These are phyloP conservation scores for Gnathonemus echidnorhynchus DNA, from an alignment of 2,113 vertebrate species.

Conservation along the genomic window DNA sequence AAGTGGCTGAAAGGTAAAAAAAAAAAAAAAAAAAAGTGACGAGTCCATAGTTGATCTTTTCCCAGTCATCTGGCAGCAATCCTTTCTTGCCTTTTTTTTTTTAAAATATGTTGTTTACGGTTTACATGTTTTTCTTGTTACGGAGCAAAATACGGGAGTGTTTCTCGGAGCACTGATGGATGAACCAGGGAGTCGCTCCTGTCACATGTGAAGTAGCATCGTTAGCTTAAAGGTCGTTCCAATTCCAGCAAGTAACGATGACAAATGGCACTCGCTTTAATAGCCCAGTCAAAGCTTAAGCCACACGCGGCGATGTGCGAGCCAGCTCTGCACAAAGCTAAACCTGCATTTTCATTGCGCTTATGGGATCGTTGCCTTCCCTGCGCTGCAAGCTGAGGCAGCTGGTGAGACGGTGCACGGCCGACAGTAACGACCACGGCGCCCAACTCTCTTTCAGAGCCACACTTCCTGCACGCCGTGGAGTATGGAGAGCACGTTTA, in stretches of 20 bases:
- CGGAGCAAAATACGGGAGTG: neutral
- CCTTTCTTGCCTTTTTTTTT: neutral
- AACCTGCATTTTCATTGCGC: neutral
- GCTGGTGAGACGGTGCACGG: neutral
- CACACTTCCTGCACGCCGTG: constrained; percentile 94
- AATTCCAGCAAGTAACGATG: neutral
- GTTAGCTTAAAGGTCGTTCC: constrained; percentile 5
- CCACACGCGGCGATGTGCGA: neutral
- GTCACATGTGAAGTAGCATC: neutral
- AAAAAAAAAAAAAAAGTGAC: neutral
- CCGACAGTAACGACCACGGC: neutral
- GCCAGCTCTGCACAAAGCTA: neutral
- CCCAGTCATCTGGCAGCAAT: neutral
- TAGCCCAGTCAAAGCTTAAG: neutral
- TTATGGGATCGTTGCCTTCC: neutral
- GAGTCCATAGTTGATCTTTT: neutral
- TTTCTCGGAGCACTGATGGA: neutral
- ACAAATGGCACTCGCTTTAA: neutral
- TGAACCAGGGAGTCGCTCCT: neutral
- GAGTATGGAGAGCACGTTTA: constrained; percentile 96
- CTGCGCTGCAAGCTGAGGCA: neutral
- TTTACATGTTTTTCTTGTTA: neutral
- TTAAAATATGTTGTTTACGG: neutral
- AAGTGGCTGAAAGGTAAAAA: constrained; percentile 98
- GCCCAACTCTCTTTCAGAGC: constrained; percentile 72